A percentile compares a stretch with the other conserved stretches of the same genome.
These are phyloP conservation scores for Coptotermes formosanus DNA, from an alignment of 1,140 invertebrate genomes.

Conservation along the genomic window DNA sequence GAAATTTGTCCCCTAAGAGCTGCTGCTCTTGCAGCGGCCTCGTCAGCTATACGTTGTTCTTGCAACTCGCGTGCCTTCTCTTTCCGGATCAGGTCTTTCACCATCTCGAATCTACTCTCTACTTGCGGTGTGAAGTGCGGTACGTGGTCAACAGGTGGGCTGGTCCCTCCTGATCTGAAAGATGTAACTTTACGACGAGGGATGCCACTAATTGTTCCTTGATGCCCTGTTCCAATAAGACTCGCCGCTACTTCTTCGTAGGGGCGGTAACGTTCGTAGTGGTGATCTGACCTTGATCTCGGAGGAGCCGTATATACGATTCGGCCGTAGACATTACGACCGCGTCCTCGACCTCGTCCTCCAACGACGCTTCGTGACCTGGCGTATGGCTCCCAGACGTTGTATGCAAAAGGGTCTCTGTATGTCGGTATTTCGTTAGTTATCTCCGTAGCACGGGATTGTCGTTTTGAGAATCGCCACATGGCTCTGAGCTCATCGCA, in stretches of 20 bases:
- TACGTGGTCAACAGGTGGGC: background rate
- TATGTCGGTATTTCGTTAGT: slow-evolving; percentile 81
- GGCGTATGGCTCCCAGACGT: slow-evolving; percentile 63
- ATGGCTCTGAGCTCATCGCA: slow-evolving; percentile 85
- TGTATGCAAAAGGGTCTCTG: slow-evolving; percentile 75
- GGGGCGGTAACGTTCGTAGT: background rate
- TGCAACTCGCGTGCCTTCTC: slow-evolving; percentile 67
- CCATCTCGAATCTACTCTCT: slow-evolving; percentile 60
- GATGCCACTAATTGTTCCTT: slow-evolving; percentile 46
- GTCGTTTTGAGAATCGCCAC: slow-evolving; percentile 88
- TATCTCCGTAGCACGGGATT: slow-evolving; percentile 79
- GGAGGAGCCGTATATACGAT: slow-evolving; percentile 49
- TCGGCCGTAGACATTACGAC: slow-evolving; percentile 52
- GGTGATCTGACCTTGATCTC: background rate
- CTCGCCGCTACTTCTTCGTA: slow-evolving; percentile 25
- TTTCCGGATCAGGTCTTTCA: slow-evolving; percentile 59
- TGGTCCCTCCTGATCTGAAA: slow-evolving; percentile 6
- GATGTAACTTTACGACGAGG: slow-evolving; percentile 49
- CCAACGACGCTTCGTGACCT: slow-evolving; percentile 42
- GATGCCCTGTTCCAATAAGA: slow-evolving; percentile 51
- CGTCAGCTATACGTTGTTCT: slow-evolving; percentile 60
- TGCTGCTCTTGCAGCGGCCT: slow-evolving; percentile 57
- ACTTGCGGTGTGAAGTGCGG: slow-evolving; percentile 50
- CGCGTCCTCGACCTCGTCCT: slow-evolving; percentile 26
- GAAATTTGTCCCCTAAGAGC: slow-evolving; percentile 56